Evolutionary conservation across 2,113 vertebrate species (phyloP).

Genomic region (Macrotus californicus): DNA sequence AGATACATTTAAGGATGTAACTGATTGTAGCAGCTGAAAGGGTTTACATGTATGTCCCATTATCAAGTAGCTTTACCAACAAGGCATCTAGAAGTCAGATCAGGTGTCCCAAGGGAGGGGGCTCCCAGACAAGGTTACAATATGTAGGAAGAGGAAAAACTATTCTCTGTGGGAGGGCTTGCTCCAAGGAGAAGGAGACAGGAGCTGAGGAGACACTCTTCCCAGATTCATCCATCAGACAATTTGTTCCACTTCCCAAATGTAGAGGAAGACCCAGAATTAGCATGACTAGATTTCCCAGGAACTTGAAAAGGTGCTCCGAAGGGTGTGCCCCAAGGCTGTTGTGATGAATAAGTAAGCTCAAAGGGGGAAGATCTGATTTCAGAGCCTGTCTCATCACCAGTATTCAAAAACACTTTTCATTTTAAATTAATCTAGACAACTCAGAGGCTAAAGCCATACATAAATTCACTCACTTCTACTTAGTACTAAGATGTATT

Average conservation of each 20-base stretch:
- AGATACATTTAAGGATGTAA: neutral
- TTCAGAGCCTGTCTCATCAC: neutral
- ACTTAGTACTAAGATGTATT: neutral
- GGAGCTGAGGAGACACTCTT: fast-evolving
- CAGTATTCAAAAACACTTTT: neutral
- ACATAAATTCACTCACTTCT: too few relatives aligned
- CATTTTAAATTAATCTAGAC: neutral
- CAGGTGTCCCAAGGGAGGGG: neutral
- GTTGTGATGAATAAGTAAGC: fast-evolving
- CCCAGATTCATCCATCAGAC: neutral
- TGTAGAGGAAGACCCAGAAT: neutral
- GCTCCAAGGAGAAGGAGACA: neutral
- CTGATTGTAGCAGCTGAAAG: neutral
- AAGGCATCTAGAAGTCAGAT: too few relatives aligned
- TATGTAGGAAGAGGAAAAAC: neutral
- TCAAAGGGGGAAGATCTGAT: too few relatives aligned
- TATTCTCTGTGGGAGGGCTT: neutral
- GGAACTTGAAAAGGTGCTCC: neutral
- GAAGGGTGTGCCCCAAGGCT: fast-evolving
- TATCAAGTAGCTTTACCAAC: neutral
- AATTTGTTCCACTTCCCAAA: too few relatives aligned
- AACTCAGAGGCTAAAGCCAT: neutral
- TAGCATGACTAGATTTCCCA: neutral
- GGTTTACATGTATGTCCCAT: neutral
- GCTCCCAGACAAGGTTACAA: neutral